These are phyloP conservation scores for Rhynchomys soricoides DNA, from an alignment of 2,113 vertebrate genomes.

Conservation along the genomic window DNA sequence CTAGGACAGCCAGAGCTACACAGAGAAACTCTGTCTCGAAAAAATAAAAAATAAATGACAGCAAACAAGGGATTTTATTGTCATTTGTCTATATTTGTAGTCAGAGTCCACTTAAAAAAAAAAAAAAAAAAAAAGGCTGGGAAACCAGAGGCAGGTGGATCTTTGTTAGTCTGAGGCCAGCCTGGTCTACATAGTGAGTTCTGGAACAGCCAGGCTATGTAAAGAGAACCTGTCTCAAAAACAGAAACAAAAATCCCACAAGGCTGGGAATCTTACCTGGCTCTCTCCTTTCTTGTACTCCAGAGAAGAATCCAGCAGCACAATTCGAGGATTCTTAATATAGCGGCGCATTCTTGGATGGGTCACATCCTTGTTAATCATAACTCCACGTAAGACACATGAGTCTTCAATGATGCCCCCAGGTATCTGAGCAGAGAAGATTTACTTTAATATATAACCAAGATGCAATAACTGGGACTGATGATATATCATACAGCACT, in stretches of 20 bases:
- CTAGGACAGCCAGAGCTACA: too few species aligned
- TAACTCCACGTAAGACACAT: conserved; percentile 93
- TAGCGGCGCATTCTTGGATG: conserved; percentile 94
- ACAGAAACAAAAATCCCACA: background rate
- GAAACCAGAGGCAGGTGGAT: background rate
- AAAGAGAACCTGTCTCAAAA: background rate
- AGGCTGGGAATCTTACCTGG: conserved; percentile 87
- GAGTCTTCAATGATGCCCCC: conserved; percentile 96
- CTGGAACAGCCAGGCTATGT: background rate
- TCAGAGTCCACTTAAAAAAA: background rate
- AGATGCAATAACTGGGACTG: background rate
- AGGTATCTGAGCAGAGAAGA: conserved; percentile 89
- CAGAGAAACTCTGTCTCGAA: too few species aligned
- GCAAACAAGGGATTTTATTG: background rate
- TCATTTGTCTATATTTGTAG: background rate
- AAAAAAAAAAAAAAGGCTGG: accelerated
- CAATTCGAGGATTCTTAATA: conserved; percentile 93
- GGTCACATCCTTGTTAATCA: conserved; percentile 98
- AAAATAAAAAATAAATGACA: background rate
- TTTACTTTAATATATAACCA: background rate
- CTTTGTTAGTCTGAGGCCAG: background rate
- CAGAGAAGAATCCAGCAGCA: conserved; percentile 95
- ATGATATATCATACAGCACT: background rate
- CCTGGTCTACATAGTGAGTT: background rate
- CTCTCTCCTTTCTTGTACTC: conserved; percentile 99